Percentiles rank a stretch among this genome's conserved stretches.
phyloP scores from a whole-genome alignment of 2,888 invertebrate species.

The Stenichneumon culpator region DNA sequence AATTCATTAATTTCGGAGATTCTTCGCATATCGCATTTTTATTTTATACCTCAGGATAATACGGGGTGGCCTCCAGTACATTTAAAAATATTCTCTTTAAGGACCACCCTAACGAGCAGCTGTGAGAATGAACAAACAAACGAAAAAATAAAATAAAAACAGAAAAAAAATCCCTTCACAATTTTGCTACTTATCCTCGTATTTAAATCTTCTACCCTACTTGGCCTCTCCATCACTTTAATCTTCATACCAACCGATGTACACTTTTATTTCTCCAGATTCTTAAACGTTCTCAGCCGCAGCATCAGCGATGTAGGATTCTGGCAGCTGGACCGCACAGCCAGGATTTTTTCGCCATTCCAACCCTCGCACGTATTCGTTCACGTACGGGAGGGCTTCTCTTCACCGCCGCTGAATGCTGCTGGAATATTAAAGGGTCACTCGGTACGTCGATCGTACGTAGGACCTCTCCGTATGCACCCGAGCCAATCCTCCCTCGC shows the following conservation, averaged over 20 bases:
- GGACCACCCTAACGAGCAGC: neutral
- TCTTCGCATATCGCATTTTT: no score
- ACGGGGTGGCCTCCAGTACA: no score
- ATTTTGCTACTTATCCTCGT: neutral
- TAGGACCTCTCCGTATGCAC: constrained; percentile 38
- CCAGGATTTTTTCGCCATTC: constrained; percentile 51
- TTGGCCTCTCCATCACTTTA: neutral
- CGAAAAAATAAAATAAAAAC: constrained; percentile 16
- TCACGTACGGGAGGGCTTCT: constrained; percentile 61
- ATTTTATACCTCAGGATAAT: no score
- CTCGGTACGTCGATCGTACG: constrained; percentile 67
- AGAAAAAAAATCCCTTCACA: neutral
- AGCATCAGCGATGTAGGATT: constrained; percentile 13
- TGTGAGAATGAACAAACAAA: neutral
- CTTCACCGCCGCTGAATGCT: constrained; percentile 69
- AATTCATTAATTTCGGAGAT: no score
- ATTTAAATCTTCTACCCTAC: neutral
- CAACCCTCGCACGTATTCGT: constrained; percentile 57
- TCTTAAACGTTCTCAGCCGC: constrained; percentile 16
- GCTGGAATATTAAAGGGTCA: constrained; percentile 74
- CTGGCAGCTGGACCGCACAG: constrained; percentile 37
- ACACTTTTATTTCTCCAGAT: neutral
- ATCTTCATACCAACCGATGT: neutral
- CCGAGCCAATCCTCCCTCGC: constrained; percentile 15
- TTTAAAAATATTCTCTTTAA: no score